Conservation (phyloP, 2,888 invertebrate species). For the Nomada flava region DNA sequence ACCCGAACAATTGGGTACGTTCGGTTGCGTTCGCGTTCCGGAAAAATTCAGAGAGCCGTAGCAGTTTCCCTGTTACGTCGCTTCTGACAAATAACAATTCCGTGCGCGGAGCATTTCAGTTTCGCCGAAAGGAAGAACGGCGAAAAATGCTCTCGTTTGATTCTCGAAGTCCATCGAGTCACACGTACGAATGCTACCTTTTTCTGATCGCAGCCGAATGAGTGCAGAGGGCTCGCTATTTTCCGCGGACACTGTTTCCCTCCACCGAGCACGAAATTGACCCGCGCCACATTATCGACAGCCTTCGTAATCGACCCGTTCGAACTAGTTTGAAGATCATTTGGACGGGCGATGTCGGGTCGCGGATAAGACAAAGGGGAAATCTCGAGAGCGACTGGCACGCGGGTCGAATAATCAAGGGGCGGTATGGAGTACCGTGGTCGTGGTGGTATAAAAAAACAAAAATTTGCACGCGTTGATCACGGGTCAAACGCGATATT, state of each 20-base stretch:
- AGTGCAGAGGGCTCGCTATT: background rate
- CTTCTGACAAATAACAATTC: slow-evolving; percentile 19
- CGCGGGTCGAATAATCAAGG: slow-evolving; percentile 33
- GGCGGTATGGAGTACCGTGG: background rate
- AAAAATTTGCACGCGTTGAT: slow-evolving; percentile 11
- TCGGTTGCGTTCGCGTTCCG: slow-evolving; percentile 9
- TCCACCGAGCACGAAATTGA: background rate
- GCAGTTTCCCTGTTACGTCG: slow-evolving; percentile 15
- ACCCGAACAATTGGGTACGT: slow-evolving; percentile 14
- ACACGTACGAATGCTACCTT: background rate
- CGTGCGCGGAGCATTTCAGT: background rate
- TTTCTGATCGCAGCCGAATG: background rate
- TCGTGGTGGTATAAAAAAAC: background rate
- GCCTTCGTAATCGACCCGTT: background rate
- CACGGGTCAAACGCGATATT: slow-evolving; percentile 29
- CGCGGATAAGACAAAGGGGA: background rate
- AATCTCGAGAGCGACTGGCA: background rate
- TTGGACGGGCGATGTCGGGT: background rate
- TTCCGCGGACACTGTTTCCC: background rate
- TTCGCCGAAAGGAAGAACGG: background rate
- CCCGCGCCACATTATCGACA: background rate
- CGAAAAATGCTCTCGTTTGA: background rate
- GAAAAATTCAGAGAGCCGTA: slow-evolving; percentile 5
- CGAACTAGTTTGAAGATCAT: background rate
- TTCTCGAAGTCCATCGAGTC: background rate